Percentiles rank a stretch among this genome's conserved stretches.
Evolutionary conservation across 2,888 invertebrate genomes (phyloP).

Genomic region (Drosophila subsilvestris): DNA sequence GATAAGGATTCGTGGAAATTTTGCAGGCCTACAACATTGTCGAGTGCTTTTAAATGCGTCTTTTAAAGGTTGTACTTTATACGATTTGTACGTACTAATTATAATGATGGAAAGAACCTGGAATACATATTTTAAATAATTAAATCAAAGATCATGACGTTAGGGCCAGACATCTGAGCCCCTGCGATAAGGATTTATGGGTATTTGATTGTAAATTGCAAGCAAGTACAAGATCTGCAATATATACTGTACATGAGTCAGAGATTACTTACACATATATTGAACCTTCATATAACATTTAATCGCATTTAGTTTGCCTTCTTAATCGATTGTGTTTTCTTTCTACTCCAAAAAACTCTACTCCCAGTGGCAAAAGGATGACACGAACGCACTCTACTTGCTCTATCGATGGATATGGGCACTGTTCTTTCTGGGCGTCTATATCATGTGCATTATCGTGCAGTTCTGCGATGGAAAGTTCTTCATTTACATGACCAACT

Average conservation of each 20-base stretch:
- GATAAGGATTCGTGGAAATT: constrained; percentile 16
- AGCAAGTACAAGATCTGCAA: not conserved
- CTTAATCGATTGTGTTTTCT: no score
- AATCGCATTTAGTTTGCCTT: not conserved
- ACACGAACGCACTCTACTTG: constrained; percentile 77
- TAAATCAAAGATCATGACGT: not conserved
- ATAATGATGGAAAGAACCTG: not conserved
- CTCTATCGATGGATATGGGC: constrained; percentile 82
- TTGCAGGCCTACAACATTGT: constrained; percentile 7
- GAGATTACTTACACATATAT: not conserved
- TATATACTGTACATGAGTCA: not conserved
- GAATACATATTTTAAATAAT: not conserved
- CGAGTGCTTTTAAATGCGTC: not conserved
- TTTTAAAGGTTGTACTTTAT: not conserved
- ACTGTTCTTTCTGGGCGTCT: constrained; percentile 74
- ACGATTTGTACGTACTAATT: not conserved
- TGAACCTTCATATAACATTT: not conserved
- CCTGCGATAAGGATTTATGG: not conserved
- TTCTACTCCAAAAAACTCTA: not conserved
- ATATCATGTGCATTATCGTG: constrained; percentile 70
- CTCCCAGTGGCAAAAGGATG: constrained; percentile 82
- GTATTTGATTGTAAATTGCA: not conserved
- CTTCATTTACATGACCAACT: constrained; percentile 84
- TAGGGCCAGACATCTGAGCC: not conserved
- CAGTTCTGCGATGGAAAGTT: constrained; percentile 78